Conservation (phyloP, 2,113 vertebrate species). For the Plectropomus leopardus region DNA sequence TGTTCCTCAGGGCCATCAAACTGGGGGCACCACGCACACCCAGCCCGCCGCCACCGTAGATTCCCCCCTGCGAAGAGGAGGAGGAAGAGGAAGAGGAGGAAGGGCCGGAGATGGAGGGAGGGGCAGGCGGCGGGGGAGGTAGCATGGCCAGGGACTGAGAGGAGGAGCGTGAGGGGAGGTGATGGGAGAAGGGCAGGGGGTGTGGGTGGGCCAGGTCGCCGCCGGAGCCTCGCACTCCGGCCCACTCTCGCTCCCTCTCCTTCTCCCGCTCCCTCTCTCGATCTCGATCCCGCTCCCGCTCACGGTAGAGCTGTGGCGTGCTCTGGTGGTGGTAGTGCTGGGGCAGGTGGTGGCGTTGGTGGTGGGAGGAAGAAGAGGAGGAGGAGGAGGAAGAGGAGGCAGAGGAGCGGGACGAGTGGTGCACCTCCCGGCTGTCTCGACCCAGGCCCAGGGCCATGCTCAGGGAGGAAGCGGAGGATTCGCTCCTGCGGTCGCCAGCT, state of each 20-base stretch:
- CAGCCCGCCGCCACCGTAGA: conserved; percentile 81
- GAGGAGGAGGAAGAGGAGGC: conserved; percentile 85
- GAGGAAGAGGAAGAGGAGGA: conserved; percentile 83
- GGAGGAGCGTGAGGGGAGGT: conserved; percentile 86
- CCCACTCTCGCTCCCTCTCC: conserved; percentile 85
- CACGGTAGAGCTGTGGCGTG: conserved; percentile 86
- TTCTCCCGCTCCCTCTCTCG: conserved; percentile 83
- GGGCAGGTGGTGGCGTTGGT: conserved; percentile 83
- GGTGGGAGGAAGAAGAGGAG: conserved; percentile 82
- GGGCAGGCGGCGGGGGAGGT: conserved; percentile 86
- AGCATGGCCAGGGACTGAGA: conserved; percentile 86
- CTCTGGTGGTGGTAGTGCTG: conserved; percentile 89
- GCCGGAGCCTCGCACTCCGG: conserved; percentile 79
- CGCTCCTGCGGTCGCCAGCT: conserved; percentile 73
- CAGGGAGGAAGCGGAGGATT: conserved; percentile 76
- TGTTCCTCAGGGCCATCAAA: conserved; percentile 91
- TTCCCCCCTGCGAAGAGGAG: conserved; percentile 82
- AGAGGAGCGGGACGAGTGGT: conserved; percentile 83
- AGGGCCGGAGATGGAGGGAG: conserved; percentile 79
- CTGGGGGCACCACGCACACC: conserved; percentile 83
- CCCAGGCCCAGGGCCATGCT: conserved; percentile 70
- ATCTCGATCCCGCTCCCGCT: conserved; percentile 79
- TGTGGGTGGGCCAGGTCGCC: conserved; percentile 82
- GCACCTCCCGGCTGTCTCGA: conserved; percentile 75
- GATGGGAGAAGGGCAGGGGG: conserved; percentile 85